Evolutionary conservation across 2,888 invertebrate species (phyloP), one percentile per base, ranked within the genome.

Genomic region (Gnatocerus cornutus): DNA sequence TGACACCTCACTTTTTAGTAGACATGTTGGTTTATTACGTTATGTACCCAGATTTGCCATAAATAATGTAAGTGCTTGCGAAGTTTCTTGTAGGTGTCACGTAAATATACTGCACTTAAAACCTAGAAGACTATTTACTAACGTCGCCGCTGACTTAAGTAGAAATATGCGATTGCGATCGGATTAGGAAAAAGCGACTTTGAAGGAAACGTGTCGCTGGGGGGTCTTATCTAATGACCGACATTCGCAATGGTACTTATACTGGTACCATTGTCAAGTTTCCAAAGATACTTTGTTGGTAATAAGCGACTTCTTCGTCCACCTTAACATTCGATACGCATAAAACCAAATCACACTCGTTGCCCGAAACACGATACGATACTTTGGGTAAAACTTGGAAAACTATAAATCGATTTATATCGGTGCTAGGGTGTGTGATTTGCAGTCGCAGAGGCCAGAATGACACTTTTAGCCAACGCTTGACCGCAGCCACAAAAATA

Each of bases 391-490:
- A 56, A 56, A 39, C 30, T 46, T 45, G 27, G 45, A 46, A 48
- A 59, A 59, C 45, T 46, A 46, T 59, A 46, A 59, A 59, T 59
- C 45, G 59, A 16, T 45, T 59, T 14, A 27, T 46, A 46, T 29
- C 16, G 59, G 9, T 29, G 59, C 33, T 14, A 16, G 29, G 27
- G 6, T n/a, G 14, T 33, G 14, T 48, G 46, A 59, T 58, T 56
- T 56, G 39, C 29, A 56, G 21, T 43, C 29, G 21, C 21, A 27
- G 6, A 21, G 43, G n/a, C 7, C 2, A 43, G 27, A 39, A 43
- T 50, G 27, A 10, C 16, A 50, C 29, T 39, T 55, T 55, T 41
- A 41, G 33, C 21, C 16, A n/a, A 21, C 39, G 16, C 27, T 56
- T 56, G 56, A 56, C 41, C 16, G 41, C 9, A 29, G n/a, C 21